phyloP scores from a whole-genome alignment of 2,113 vertebrate genomes.

The Leucoraja erinaceus region DNA sequence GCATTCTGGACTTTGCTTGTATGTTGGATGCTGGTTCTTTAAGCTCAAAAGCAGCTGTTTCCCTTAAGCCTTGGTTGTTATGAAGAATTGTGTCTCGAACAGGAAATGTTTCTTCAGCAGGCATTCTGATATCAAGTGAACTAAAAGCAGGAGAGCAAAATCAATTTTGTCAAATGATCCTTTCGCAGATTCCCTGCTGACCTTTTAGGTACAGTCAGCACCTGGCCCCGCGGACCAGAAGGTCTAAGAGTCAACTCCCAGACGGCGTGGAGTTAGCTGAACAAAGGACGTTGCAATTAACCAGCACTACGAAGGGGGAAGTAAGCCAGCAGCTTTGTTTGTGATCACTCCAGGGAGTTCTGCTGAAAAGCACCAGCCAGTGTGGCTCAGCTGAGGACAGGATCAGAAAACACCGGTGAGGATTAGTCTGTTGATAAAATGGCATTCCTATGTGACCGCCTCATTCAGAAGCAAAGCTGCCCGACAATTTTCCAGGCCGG shows the following conservation, averaged over 20 bases:
- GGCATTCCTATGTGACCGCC: neutral
- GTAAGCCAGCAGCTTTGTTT: neutral
- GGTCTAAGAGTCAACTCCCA: neutral
- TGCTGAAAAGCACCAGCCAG: neutral
- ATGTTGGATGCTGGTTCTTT: neutral
- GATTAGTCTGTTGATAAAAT: neutral
- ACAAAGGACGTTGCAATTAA: neutral
- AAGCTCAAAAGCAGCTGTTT: slow-evolving; percentile 23
- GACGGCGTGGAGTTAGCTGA: neutral
- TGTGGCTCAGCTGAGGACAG: neutral
- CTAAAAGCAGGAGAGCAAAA: slow-evolving; percentile 16
- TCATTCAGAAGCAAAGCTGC: neutral
- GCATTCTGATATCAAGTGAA: slow-evolving; percentile 24
- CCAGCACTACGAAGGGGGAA: neutral
- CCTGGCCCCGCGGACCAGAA: neutral
- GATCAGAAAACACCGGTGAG: neutral
- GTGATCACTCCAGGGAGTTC: neutral
- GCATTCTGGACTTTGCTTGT: neutral
- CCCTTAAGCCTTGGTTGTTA: neutral
- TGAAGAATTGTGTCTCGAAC: neutral
- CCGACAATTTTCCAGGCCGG: neutral
- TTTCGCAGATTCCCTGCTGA: neutral
- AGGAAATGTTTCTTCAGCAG: slow-evolving; percentile 1
- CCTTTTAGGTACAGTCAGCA: neutral
- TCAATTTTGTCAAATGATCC: slow-evolving; percentile 1